Conservation (phyloP, 2,113 vertebrate genomes). For the Siniperca chuatsi region DNA sequence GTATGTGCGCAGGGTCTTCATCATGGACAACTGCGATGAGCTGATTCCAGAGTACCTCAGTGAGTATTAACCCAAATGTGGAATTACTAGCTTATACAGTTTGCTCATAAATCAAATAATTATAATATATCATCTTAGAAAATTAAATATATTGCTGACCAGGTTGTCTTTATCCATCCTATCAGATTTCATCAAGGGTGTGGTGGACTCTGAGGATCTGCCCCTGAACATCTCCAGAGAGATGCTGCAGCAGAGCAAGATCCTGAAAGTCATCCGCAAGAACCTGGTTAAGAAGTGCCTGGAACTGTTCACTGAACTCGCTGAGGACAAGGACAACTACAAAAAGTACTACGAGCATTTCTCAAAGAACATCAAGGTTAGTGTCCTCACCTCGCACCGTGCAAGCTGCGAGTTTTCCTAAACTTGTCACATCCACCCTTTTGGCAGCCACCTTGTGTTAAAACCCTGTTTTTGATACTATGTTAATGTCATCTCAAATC, state of each 20-base stretch:
- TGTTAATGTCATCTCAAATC: background rate
- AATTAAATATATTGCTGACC: slow-evolving; percentile 3
- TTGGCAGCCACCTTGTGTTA: background rate
- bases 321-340: slow-evolving; percentile 98
- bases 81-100: background rate
- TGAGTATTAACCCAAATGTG: slow-evolving; percentile 80
- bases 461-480: background rate
- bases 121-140: background rate
- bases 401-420: background rate
- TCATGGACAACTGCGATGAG: slow-evolving; percentile 98
- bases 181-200: slow-evolving; percentile 94
- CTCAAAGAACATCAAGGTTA: slow-evolving; percentile 97
- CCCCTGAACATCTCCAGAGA: slow-evolving; percentile 98
- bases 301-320: slow-evolving; percentile 93
- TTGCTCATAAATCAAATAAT: background rate
- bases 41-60: slow-evolving; percentile 97
- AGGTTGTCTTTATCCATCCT: background rate
- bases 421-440: background rate
- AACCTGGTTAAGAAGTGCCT: slow-evolving; percentile 98
- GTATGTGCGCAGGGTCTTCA: slow-evolving; percentile 97
- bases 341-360: slow-evolving; percentile 98
- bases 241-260: slow-evolving; percentile 98
- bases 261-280: slow-evolving; percentile 97
- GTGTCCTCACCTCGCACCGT: background rate
- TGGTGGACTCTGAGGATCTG: slow-evolving; percentile 97